These are phyloP conservation scores for Dicrostonyx torquatus DNA, from an alignment of 2,797 vertebrate genomes.

Conservation along the genomic window DNA sequence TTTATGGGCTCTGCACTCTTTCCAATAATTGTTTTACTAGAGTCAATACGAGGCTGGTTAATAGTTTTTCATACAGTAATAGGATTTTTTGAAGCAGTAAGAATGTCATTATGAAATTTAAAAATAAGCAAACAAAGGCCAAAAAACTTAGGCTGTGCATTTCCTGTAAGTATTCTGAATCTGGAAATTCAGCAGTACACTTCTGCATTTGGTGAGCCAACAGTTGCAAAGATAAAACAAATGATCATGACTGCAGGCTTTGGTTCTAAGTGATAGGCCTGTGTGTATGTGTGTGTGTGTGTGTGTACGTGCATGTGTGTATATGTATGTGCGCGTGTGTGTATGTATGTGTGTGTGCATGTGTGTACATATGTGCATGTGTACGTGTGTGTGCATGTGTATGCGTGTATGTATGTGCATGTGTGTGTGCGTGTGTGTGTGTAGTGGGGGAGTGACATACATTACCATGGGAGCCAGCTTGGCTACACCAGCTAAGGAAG, in stretches of 20 bases:
- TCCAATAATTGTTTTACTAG: slow-evolving; percentile 76
- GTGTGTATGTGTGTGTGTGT: not conserved
- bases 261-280: not conserved
- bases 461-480: not conserved
- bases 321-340: too few species aligned
- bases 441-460: not conserved
- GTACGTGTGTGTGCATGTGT: not conserved
- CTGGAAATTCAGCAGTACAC: slow-evolving; percentile 41
- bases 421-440: not conserved
- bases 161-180: slow-evolving; percentile 37
- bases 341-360: not conserved
- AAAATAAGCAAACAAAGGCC: slow-evolving; percentile 67
- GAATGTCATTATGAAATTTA: slow-evolving; percentile 67
- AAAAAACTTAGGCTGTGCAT: slow-evolving; percentile 31
- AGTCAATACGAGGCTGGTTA: slow-evolving; percentile 71
- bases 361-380: not conserved
- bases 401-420: not conserved
- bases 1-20: slow-evolving; percentile 61
- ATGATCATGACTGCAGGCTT: not conserved
- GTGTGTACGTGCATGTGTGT: not conserved
- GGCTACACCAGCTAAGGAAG: not conserved
- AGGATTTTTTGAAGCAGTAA: slow-evolving; percentile 72
- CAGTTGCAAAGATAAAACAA: slow-evolving; percentile 24
- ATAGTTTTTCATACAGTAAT: slow-evolving; percentile 70
- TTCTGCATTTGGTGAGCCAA: slow-evolving; percentile 2